phyloP scores from a whole-genome alignment of 2,797 vertebrate genomes.

The Lepidocolaptes lacrymiger region DNA sequence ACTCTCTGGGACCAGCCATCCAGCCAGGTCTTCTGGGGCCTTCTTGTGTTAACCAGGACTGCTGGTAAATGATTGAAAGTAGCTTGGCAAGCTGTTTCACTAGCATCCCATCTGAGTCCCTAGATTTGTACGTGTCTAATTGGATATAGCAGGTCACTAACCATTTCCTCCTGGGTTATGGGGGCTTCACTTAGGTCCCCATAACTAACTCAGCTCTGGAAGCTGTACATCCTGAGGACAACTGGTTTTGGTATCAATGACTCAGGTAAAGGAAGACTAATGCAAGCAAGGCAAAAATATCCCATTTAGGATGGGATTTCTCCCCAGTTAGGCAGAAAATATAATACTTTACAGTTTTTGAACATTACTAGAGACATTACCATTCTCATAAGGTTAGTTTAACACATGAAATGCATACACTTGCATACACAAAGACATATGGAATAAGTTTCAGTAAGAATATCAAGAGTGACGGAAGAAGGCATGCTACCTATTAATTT shows the following conservation, averaged over 20 bases:
- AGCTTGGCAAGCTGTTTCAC: neutral
- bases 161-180: neutral
- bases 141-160: neutral
- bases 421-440: neutral
- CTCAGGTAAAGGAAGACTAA: neutral
- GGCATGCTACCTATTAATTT: neutral
- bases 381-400: neutral
- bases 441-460: neutral
- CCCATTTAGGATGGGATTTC: neutral
- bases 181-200: neutral
- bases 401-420: neutral
- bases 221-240: neutral
- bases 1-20: neutral
- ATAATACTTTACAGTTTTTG: neutral
- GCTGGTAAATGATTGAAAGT: neutral
- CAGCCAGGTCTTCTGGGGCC: neutral
- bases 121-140: no score
- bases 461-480: neutral
- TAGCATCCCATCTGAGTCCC: neutral
- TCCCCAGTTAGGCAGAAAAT: neutral
- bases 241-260: neutral
- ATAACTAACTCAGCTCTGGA: neutral
- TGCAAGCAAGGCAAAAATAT: neutral
- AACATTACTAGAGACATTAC: neutral
- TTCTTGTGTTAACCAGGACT: neutral